These are phyloP conservation scores for Thaumatotibia leucotreta DNA, from an alignment of 1,140 invertebrate genomes.

Conservation along the genomic window DNA sequence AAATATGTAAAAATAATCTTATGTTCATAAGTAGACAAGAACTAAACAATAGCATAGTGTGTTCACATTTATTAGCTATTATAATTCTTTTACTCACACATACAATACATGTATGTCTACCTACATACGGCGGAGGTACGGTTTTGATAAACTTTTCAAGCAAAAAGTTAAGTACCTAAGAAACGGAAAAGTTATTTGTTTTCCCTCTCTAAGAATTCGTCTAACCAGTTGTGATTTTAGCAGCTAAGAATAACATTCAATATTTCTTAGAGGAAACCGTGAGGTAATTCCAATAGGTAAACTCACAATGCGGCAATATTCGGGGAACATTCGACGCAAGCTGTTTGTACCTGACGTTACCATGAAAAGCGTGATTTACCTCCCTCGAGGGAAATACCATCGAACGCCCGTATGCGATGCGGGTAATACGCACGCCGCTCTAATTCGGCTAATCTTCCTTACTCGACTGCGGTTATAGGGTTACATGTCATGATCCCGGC, in stretches of 20 bases:
- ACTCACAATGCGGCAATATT: constrained; percentile 12
- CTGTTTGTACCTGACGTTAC: constrained; percentile 35
- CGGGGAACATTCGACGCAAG: constrained; percentile 10
- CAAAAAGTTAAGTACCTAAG: too few relatives aligned
- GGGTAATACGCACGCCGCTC: constrained; percentile 37
- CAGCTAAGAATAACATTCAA: background rate
- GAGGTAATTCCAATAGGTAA: constrained; percentile 6
- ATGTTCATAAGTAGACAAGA: too few relatives aligned
- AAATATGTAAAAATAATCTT: too few relatives aligned
- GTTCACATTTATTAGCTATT: too few relatives aligned
- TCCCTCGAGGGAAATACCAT: constrained; percentile 53
- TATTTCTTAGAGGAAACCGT: background rate
- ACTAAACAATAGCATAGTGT: too few relatives aligned
- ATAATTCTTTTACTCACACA: too few relatives aligned
- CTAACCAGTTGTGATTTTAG: background rate
- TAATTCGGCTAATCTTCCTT: constrained; percentile 57
- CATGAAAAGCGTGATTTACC: constrained; percentile 61
- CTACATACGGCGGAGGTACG: too few relatives aligned
- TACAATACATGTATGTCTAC: too few relatives aligned
- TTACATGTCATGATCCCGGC: constrained; percentile 22
- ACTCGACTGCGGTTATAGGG: constrained; percentile 34
- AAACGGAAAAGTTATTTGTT: background rate
- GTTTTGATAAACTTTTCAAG: too few relatives aligned
- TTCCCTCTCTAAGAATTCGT: background rate
- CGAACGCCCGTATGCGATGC: constrained; percentile 37